Percentiles rank a stretch among this genome's conserved stretches.
Evolutionary conservation across 2,113 vertebrate species (phyloP).

Genomic region (Lasiurus cinereus): DNA sequence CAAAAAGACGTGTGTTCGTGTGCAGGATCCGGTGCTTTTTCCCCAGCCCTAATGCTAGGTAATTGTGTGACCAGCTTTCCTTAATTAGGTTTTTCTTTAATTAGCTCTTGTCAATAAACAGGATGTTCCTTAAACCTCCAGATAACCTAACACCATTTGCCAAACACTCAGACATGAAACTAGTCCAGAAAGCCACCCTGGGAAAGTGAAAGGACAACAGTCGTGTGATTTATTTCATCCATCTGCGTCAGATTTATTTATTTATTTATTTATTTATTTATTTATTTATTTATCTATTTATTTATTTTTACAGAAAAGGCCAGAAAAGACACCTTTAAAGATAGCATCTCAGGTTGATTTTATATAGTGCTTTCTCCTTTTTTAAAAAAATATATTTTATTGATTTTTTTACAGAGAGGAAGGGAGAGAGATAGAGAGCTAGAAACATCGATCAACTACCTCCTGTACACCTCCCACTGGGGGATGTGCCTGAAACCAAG

Average conservation of each 20-base stretch:
- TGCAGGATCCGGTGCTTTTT: not conserved
- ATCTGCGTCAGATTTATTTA: not conserved
- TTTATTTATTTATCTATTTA: no score
- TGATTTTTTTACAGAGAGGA: no score
- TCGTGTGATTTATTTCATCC: not conserved
- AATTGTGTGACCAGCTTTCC: not conserved
- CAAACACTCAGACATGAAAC: not conserved
- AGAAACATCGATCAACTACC: no score
- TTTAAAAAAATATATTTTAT: no score
- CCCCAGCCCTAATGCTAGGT: not conserved
- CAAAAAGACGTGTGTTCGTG: not conserved
- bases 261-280: no score
- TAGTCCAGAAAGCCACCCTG: not conserved
- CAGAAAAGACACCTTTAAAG: not conserved
- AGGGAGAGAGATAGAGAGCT: no score
- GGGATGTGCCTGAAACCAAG: no score
- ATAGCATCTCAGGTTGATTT: not conserved
- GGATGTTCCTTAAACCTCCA: not conserved
- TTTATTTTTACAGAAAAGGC: not conserved
- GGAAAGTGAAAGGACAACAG: not conserved
- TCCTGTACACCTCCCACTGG: no score
- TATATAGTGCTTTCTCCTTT: not conserved
- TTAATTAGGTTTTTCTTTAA: not conserved
- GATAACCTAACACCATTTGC: not conserved
- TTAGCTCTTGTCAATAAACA: not conserved